A percentile compares a stretch with the other conserved stretches of the same genome.
Conservation (phyloP, 2,113 vertebrate species). For the Taurulus bubalis region DNA sequence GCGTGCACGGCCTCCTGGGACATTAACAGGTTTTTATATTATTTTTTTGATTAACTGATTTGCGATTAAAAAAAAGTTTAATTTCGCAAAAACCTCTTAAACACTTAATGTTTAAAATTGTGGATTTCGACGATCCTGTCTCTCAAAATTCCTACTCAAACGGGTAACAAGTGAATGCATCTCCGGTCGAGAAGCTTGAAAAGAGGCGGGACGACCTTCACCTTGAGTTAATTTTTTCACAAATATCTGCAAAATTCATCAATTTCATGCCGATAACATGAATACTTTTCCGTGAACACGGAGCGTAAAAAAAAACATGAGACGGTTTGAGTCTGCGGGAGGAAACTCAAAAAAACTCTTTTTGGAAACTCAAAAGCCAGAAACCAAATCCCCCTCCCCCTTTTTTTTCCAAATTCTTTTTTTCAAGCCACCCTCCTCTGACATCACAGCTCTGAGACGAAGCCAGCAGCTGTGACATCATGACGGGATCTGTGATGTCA, state of each 20-base stretch:
- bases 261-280: no score
- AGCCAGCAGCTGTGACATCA: slow-evolving; percentile 25
- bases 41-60: not conserved
- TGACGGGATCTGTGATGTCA: slow-evolving; percentile 22
- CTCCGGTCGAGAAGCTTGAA: not conserved
- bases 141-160: not conserved
- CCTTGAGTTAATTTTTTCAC: no score
- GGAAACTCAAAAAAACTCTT: not conserved
- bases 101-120: not conserved
- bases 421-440: not conserved
- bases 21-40: not conserved
- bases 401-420: not conserved
- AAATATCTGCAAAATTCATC: no score
- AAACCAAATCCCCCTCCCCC: not conserved
- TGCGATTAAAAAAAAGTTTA: no score
- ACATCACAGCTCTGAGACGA: slow-evolving; percentile 24
- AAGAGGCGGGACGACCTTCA: no score
- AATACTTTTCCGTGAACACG: not conserved
- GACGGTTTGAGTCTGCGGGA: not conserved
- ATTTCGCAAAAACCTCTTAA: not conserved
- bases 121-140: not conserved
- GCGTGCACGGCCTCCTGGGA: no score
- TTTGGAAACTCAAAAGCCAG: not conserved
- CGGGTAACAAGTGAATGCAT: not conserved
- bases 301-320: no score